Evolutionary conservation across 1,140 invertebrate species (phyloP).

Genomic region (Chrysomallon squamiferum): DNA sequence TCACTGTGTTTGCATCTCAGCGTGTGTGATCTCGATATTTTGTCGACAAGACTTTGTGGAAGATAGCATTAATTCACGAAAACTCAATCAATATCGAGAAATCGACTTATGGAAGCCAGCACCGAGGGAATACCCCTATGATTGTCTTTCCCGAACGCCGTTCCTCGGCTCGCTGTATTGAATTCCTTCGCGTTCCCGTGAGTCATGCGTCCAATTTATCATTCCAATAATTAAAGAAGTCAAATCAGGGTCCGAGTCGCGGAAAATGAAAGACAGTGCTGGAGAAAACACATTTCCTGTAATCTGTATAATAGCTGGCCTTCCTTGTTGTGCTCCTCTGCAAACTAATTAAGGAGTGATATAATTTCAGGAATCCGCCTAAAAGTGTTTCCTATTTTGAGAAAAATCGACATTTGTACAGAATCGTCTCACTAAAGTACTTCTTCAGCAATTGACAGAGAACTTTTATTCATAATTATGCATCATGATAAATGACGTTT

Average conservation of each 20-base stretch:
- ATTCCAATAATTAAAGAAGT: conserved; percentile 13
- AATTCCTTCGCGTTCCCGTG: conserved; percentile 3
- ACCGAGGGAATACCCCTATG: background rate
- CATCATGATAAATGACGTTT: too few relatives aligned
- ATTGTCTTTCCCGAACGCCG: conserved; percentile 1
- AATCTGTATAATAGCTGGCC: too few relatives aligned
- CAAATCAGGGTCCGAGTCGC: background rate
- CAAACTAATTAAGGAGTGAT: too few relatives aligned
- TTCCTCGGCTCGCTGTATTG: background rate
- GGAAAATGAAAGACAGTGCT: conserved; percentile 2
- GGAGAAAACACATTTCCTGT: background rate
- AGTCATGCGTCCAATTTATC: conserved; percentile 10
- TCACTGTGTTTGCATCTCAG: conserved; percentile 1
- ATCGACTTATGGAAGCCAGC: background rate
- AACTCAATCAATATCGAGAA: conserved; percentile 4
- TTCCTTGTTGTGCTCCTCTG: too few relatives aligned
- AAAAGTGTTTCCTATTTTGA: too few relatives aligned
- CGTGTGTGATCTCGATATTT: background rate
- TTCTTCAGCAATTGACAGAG: too few relatives aligned
- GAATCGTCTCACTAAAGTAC: too few relatives aligned
- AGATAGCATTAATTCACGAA: conserved; percentile 5
- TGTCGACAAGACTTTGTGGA: background rate
- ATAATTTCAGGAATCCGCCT: too few relatives aligned
- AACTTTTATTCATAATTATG: too few relatives aligned
- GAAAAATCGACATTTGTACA: too few relatives aligned